Evolutionary conservation across 2,888 invertebrate species (phyloP).

Genomic region (Ypsolopha sequella): DNA sequence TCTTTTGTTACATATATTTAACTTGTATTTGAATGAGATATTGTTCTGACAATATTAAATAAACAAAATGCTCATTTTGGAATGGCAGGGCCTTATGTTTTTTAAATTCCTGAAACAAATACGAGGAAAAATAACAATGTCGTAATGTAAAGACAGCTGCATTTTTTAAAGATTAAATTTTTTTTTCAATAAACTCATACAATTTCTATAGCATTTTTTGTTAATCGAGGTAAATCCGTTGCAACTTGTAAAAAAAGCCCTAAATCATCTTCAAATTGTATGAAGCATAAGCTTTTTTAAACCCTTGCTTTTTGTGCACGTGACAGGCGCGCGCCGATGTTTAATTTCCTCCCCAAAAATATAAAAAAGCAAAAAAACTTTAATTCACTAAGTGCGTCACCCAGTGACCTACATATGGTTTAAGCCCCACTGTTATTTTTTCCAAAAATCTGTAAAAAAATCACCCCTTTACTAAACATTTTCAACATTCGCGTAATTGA

Average conservation of each 20-base stretch:
- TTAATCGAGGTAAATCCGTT: slow-evolving; percentile 43
- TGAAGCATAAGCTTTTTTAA: slow-evolving; percentile 29
- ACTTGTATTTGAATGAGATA: no score
- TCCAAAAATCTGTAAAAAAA: slow-evolving; percentile 50
- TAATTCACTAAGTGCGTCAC: slow-evolving; percentile 43
- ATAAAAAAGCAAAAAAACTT: slow-evolving; percentile 30
- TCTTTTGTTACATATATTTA: no score
- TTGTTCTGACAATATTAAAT: no score
- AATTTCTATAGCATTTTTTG: slow-evolving; percentile 18
- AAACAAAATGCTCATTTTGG: no score
- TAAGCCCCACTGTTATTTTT: slow-evolving; percentile 34
- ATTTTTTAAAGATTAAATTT: not conserved
- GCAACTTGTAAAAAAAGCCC: slow-evolving; percentile 32
- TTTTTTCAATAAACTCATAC: no score
- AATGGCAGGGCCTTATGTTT: no score
- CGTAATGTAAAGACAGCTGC: not conserved
- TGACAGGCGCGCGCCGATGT: slow-evolving; percentile 56
- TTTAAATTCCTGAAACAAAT: no score
- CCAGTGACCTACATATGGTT: slow-evolving; percentile 59
- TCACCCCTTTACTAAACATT: slow-evolving; percentile 41
- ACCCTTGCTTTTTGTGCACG: slow-evolving; percentile 53
- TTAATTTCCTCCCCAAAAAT: slow-evolving; percentile 15
- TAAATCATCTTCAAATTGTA: slow-evolving; percentile 66
- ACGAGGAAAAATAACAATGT: no score
- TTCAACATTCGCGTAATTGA: slow-evolving; percentile 49